phyloP scores from a whole-genome alignment of 2,888 invertebrate species.

The Yponomeuta malinellus region DNA sequence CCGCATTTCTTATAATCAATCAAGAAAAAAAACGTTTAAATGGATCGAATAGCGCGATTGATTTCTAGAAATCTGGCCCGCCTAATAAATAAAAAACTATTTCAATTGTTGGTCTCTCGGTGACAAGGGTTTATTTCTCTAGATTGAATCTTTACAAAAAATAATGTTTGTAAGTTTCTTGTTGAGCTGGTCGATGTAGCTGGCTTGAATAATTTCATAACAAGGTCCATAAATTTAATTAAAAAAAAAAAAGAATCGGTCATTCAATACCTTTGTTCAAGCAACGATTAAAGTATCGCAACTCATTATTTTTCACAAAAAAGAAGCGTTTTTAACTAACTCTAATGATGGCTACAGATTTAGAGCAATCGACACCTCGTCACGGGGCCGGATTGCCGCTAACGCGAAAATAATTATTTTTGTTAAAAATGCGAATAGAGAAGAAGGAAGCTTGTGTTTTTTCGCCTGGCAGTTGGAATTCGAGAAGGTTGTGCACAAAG shows the following conservation, averaged over 20 bases:
- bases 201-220: background rate
- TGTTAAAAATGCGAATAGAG: conserved; percentile 37
- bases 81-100: conserved; percentile 40
- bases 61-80: conserved; percentile 41
- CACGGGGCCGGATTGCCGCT: conserved; percentile 37
- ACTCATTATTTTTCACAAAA: conserved; percentile 50
- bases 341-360: conserved; percentile 14
- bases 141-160: background rate
- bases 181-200: background rate
- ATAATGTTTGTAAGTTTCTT: background rate
- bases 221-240: conserved; percentile 11
- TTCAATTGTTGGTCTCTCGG: conserved; percentile 8
- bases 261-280: conserved; percentile 39
- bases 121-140: background rate
- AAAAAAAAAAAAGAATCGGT: conserved; percentile 24
- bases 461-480: conserved; percentile 39
- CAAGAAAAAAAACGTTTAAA: conserved; percentile 29
- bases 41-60: conserved; percentile 31
- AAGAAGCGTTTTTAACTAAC: conserved; percentile 38
- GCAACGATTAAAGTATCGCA: conserved; percentile 32
- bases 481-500: conserved; percentile 65
- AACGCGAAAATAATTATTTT: conserved; percentile 63
- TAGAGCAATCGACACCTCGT: conserved; percentile 56
- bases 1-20: conserved; percentile 22
- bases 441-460: conserved; percentile 32